Percentiles rank a stretch among this genome's conserved stretches.
Evolutionary conservation across 2,113 vertebrate species (phyloP).

Genomic region (Oenanthe melanoleuca): DNA sequence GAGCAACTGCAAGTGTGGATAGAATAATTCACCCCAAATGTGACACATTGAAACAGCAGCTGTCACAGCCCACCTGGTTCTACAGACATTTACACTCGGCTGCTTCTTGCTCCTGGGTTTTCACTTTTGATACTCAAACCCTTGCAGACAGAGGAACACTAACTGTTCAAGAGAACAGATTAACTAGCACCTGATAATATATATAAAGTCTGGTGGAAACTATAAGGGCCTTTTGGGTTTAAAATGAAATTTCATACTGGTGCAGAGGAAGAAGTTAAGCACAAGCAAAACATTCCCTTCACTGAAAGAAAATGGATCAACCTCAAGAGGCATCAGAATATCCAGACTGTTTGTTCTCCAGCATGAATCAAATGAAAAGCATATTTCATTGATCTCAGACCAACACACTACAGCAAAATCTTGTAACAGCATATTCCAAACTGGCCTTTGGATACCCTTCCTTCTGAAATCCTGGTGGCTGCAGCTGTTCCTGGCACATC

Average conservation of each 20-base stretch:
- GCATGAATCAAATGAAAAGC: conserved; percentile 39
- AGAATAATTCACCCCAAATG: not conserved
- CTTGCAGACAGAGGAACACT: not conserved
- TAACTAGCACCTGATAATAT: not conserved
- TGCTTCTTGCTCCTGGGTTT: not conserved
- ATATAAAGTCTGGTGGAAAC: not conserved
- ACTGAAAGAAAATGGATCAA: not conserved
- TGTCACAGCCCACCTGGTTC: conserved; percentile 28
- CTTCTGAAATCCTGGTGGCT: not conserved
- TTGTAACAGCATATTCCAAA: not conserved
- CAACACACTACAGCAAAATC: conserved; percentile 8
- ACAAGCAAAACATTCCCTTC: conserved; percentile 19
- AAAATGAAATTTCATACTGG: not conserved
- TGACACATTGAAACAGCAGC: not conserved
- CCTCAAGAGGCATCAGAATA: conserved; percentile 19
- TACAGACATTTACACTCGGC: not conserved
- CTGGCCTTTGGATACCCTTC: conserved; percentile 19
- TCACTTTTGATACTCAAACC: not conserved
- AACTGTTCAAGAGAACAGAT: not conserved
- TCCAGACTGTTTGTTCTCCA: not conserved
- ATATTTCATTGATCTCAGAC: conserved; percentile 26
- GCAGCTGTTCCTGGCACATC: not conserved
- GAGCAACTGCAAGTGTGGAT: not conserved
- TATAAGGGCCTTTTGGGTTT: not conserved
- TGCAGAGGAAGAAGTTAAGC: conserved; percentile 12